Conservation (phyloP, 2,113 vertebrate species). For the Urocynchramus pylzowi region DNA sequence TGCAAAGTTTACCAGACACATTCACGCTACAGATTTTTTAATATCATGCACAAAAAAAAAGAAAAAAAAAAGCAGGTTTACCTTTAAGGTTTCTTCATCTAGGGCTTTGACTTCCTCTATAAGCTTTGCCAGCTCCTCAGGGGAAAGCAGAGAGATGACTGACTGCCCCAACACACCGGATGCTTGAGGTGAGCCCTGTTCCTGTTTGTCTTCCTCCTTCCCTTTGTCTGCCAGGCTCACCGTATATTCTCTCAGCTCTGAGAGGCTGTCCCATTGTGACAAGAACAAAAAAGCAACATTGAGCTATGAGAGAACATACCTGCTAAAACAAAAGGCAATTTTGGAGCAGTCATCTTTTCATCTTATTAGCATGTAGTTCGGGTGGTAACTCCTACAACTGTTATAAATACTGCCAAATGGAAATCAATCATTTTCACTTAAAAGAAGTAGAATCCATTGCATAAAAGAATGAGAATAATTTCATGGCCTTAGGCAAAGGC, state of each 20-base stretch:
- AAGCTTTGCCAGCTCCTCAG: slow-evolving; percentile 80
- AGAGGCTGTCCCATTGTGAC: slow-evolving; percentile 75
- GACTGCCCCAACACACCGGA: slow-evolving; percentile 73
- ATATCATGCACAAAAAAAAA: neutral
- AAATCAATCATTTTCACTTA: neutral
- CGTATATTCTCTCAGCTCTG: slow-evolving; percentile 81
- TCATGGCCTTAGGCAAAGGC: neutral
- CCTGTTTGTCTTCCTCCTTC: slow-evolving; percentile 19
- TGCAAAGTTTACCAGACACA: neutral
- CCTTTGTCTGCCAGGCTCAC: slow-evolving; percentile 67
- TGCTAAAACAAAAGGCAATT: neutral
- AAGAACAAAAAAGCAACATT: neutral
- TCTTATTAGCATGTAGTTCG: neutral
- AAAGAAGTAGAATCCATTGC: neutral
- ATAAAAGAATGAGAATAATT: neutral
- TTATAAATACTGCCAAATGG: neutral
- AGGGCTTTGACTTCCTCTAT: slow-evolving; percentile 87
- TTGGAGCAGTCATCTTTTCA: neutral
- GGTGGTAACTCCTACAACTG: neutral
- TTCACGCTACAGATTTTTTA: neutral
- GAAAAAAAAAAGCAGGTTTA: slow-evolving; percentile 31
- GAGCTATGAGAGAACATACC: neutral
- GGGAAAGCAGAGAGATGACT: slow-evolving; percentile 84
- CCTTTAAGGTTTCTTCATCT: slow-evolving; percentile 85
- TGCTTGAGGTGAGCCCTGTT: slow-evolving; percentile 19